Conservation (phyloP, 2,888 invertebrate species). For the Drosophila setosimentum region DNA sequence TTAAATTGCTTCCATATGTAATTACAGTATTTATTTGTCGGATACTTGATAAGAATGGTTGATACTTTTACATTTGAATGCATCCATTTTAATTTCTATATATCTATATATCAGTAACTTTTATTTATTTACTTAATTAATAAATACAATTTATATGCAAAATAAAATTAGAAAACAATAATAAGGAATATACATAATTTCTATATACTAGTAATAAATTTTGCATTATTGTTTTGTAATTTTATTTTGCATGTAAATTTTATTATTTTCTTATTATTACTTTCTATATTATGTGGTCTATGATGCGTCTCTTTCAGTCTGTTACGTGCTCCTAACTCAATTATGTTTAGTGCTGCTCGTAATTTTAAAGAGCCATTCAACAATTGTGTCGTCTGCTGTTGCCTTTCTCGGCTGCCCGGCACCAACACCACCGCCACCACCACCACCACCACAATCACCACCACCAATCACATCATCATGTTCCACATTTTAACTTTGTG, state of each 20-base stretch:
- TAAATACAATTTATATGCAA: neutral
- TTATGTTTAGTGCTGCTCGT: neutral
- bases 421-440: neutral
- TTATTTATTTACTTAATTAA: neutral
- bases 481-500: slow-evolving; percentile 67
- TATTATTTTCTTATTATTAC: no score
- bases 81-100: no score
- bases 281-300: no score
- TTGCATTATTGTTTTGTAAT: no score
- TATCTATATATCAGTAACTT: neutral
- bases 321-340: neutral
- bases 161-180: no score
- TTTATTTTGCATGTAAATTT: no score
- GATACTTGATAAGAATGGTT: neutral
- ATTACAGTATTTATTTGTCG: neutral
- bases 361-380: slow-evolving; percentile 18
- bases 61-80: neutral
- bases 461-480: slow-evolving; percentile 60
- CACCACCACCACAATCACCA: slow-evolving; percentile 17
- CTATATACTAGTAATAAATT: no score
- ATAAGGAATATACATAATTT: no score
- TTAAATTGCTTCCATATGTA: neutral
- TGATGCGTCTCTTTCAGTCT: neutral
- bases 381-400: slow-evolving; percentile 15
- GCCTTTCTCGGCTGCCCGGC: neutral